Base-by-base conservation (phyloP, 2,888 invertebrate genomes). In the Spodoptera picta region DNA sequence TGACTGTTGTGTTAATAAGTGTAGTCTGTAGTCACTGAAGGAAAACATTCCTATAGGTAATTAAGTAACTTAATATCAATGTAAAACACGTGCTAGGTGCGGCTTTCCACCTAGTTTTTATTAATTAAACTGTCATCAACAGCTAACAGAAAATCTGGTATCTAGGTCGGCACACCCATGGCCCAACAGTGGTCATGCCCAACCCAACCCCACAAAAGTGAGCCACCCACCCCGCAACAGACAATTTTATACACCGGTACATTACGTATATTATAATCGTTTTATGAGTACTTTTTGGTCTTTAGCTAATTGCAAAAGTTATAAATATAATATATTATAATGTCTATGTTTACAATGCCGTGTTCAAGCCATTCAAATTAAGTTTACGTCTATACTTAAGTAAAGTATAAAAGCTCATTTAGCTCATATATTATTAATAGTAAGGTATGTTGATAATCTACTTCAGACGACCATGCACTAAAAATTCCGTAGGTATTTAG, bases 101-200 rank as follows among this genome's bases (percentile, higher is more conserved):
- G 84, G 80, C 67, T 24, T 67, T 73, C 57, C 49, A 65, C 72
- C 69, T 69, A 70, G 73, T 73, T 76, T 82, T 79, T 83, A 84
- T 85, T 84, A 89, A 87, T 86, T 83, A 82, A 83, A 85, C 75
- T 82, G 83, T 84, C 79, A 77, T 73, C 63, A 83, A 83, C 74
- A 79, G 79, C 82, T 74, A 78, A 77, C 78, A 77, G 70, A 79
- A 84, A 88, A 82, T 84, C 72, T 76, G 69, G 73, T 86, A 88
- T 87, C 81, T 87, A 86, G 91, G 91, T 90, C 89, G 84, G 81
- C 90, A 83, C 91, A 82, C 91, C 90, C 83, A 66, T 52, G 14
- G 12, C 52, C 44, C 45, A 19, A 27, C 44, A 50, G 62, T 63
- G 65, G 67, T 49, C 44, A 55, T 60, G 74, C 82, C 82, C 81